These are phyloP conservation scores for Eutolmus rufibarbis DNA, from an alignment of 2,888 invertebrate genomes.

Conservation along the genomic window DNA sequence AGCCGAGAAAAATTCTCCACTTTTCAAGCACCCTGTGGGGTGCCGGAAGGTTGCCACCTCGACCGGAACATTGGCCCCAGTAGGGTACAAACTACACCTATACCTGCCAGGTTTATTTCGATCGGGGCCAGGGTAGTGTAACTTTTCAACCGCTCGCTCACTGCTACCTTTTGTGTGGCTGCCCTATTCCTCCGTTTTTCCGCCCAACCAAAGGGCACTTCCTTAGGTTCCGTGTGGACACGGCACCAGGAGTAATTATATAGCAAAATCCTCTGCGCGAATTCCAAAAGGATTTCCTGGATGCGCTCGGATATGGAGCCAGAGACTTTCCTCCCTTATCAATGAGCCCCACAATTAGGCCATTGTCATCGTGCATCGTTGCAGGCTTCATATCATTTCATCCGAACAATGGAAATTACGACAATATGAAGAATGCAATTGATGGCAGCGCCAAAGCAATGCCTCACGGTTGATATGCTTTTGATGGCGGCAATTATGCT, in stretches of 20 bases:
- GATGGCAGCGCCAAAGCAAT: constrained; percentile 13
- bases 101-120: background rate
- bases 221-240: background rate
- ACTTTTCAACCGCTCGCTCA: background rate
- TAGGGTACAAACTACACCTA: background rate
- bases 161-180: background rate
- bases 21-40: background rate
- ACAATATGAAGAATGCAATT: constrained; percentile 36
- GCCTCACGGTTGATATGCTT: background rate
- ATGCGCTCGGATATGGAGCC: background rate
- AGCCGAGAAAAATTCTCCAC: background rate
- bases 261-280: background rate
- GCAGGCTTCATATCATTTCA: constrained; percentile 28
- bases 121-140: background rate
- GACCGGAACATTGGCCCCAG: background rate
- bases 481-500: constrained; percentile 29
- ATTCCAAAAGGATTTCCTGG: background rate
- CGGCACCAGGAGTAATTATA: background rate
- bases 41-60: background rate
- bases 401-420: constrained; percentile 35
- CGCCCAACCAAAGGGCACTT: background rate
- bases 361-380: constrained; percentile 13
- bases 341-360: constrained; percentile 8
- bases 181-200: background rate
- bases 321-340: constrained; percentile 20